Percentiles rank a stretch among this genome's conserved stretches.
phyloP scores from a whole-genome alignment of 2,797 vertebrate genomes.

The Ptychobarbus kaznakovi region DNA sequence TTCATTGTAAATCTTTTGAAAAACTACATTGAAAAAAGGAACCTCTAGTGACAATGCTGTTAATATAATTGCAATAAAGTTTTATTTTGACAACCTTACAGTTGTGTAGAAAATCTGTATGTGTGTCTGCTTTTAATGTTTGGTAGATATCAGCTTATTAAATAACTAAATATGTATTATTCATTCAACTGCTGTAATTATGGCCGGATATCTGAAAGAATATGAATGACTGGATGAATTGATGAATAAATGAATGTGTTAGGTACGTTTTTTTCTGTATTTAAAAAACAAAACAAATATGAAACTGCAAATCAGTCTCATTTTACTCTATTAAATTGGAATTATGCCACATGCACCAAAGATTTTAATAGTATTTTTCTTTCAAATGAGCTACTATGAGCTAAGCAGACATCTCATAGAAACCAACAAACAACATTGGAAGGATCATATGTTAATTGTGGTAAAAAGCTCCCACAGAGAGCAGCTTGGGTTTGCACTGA shows the following conservation, averaged over 20 bases:
- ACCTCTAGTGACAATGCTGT: not conserved
- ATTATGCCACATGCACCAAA: not conserved
- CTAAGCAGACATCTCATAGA: constrained; percentile 10
- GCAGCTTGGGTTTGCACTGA: not conserved
- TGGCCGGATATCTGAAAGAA: not conserved
- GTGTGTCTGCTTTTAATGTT: not conserved
- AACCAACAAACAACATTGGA: not conserved
- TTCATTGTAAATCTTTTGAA: constrained; percentile 59
- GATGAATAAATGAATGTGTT: not conserved
- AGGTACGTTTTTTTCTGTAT: not conserved
- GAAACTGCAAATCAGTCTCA: not conserved
- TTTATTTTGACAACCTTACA: not conserved
- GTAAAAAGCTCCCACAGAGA: constrained; percentile 1
- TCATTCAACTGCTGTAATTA: not conserved
- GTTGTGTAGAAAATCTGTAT: not conserved
- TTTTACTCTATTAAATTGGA: not conserved
- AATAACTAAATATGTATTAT: not conserved
- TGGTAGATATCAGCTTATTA: not conserved
- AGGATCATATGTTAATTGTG: not conserved
- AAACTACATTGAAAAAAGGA: constrained; percentile 48
- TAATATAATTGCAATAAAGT: constrained; percentile 5
- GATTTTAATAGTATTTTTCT: no score
- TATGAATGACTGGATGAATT: not conserved
- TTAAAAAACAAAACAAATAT: not conserved
- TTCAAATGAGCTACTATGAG: not conserved